Conservation (phyloP, 2,888 invertebrate genomes). For the Serripes groenlandicus region DNA sequence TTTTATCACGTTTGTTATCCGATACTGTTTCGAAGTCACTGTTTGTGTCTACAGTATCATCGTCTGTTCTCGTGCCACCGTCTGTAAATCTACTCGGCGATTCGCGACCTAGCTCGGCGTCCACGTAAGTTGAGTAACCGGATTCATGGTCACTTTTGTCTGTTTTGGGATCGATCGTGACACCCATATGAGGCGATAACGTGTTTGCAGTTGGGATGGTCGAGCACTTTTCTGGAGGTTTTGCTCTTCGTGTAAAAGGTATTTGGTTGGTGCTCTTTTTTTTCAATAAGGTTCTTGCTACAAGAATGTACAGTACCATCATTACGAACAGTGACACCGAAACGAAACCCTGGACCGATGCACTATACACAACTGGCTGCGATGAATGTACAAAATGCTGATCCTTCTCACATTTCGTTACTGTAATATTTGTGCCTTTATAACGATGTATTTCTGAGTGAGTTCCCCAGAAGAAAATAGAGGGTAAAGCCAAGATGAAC, state of each 20-base stretch:
- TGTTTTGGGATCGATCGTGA: not conserved
- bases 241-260: not conserved
- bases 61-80: slow-evolving; percentile 5
- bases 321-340: slow-evolving; percentile 1
- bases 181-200: not conserved
- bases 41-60: not conserved
- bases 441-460: not conserved
- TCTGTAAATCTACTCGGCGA: not conserved
- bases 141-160: slow-evolving; percentile 32
- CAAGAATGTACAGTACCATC: slow-evolving; percentile 28
- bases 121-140: slow-evolving; percentile 12
- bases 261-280: not conserved
- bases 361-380: slow-evolving; percentile 19
- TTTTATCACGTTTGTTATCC: not conserved
- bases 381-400: not conserved
- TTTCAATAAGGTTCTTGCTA: slow-evolving; percentile 19
- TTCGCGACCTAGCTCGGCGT: not conserved
- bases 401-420: slow-evolving; percentile 48
- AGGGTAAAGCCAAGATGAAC: slow-evolving; percentile 15
- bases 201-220: not conserved
- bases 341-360: not conserved
- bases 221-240: not conserved
- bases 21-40: slow-evolving; percentile 1
- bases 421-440: slow-evolving; percentile 9
- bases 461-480: slow-evolving; percentile 28